phyloP scores from a whole-genome alignment of 2,888 invertebrate genomes.

The Drosophila maculinotata region DNA sequence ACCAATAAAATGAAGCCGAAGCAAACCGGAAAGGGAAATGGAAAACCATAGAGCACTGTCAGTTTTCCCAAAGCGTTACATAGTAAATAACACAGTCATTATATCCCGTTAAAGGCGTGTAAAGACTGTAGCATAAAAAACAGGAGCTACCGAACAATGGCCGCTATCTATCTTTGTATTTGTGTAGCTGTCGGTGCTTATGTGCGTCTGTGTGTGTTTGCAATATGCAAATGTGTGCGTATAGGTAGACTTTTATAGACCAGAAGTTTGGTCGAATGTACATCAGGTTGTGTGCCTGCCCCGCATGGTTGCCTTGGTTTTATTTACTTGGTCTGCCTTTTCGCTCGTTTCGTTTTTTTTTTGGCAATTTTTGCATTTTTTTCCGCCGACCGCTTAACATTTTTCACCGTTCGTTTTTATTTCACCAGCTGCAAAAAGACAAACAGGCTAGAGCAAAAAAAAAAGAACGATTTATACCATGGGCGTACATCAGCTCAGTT shows the following conservation, averaged over 20 bases:
- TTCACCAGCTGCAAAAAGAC: slow-evolving; percentile 36
- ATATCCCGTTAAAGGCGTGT: slow-evolving; percentile 39
- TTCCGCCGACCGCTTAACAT: slow-evolving; percentile 30
- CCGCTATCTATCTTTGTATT: slow-evolving; percentile 41
- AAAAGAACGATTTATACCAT: slow-evolving; percentile 52
- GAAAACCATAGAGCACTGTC: slow-evolving; percentile 7
- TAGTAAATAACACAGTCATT: slow-evolving; percentile 56
- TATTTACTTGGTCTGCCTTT: slow-evolving; percentile 61
- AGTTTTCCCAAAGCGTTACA: slow-evolving; percentile 36
- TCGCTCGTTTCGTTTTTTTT: slow-evolving; percentile 20
- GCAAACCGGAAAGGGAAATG: slow-evolving; percentile 3
- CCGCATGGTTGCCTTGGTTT: slow-evolving; percentile 67
- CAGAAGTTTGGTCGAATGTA: slow-evolving; percentile 66
- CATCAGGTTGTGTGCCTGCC: slow-evolving; percentile 36
- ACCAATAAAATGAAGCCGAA: not conserved
- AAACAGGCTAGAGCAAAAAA: slow-evolving; percentile 15
- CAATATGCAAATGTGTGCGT: slow-evolving; percentile 64
- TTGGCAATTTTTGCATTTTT: slow-evolving; percentile 35
- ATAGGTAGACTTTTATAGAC: slow-evolving; percentile 75
- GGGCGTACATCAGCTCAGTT: slow-evolving; percentile 47
- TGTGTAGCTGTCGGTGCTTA: slow-evolving; percentile 9
- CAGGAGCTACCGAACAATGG: slow-evolving; percentile 45
- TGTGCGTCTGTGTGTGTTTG: slow-evolving; percentile 28
- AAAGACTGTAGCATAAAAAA: slow-evolving; percentile 36
- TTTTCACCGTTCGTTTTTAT: slow-evolving; percentile 18